These are phyloP conservation scores for Pelodytes ibericus DNA, from an alignment of 2,797 vertebrate genomes.

Conservation along the genomic window DNA sequence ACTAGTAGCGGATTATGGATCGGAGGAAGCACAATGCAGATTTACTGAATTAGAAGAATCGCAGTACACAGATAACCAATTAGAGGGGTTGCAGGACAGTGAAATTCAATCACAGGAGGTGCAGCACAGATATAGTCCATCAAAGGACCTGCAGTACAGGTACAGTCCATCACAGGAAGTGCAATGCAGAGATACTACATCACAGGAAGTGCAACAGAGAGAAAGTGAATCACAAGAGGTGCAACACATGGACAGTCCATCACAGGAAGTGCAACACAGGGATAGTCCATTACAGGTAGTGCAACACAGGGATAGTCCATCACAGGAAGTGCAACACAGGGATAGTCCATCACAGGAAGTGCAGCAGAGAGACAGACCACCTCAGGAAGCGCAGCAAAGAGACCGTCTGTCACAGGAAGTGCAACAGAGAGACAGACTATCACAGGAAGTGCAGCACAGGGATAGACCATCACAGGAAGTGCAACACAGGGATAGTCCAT, in stretches of 20 bases:
- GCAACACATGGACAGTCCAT: neutral
- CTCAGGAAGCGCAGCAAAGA: neutral
- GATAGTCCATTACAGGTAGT: neutral
- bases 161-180: too few species aligned
- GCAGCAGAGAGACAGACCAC: neutral
- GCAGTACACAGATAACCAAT: neutral
- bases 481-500: neutral
- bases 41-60: neutral
- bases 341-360: neutral
- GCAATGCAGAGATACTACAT: too few species aligned
- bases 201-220: neutral
- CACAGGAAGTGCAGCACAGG: neutral
- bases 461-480: neutral
- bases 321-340: neutral
- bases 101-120: neutral
- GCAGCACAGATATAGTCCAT: neutral
- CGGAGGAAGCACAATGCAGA: neutral
- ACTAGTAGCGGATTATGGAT: neutral
- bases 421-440: neutral
- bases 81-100: neutral
- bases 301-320: neutral
- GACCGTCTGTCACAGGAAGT: neutral
- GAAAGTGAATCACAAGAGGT: neutral
- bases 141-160: too few species aligned
- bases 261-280: neutral